Evolutionary conservation across 2,888 invertebrate genomes (phyloP), one percentile per base, ranked within the genome.

Genomic region (Lamproptera curius): DNA sequence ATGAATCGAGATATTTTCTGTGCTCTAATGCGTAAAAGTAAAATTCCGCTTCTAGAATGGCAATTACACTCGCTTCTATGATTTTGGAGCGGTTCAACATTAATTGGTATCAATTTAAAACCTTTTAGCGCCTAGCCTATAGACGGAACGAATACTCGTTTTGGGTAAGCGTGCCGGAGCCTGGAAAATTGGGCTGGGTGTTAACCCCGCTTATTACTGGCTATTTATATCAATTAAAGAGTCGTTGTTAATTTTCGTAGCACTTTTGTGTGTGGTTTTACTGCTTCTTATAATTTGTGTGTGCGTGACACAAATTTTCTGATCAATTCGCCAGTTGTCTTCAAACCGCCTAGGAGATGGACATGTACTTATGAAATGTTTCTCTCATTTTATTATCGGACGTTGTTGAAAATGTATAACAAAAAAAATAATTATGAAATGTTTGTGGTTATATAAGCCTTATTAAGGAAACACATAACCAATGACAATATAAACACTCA

Each of bases 171-270:
- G 40, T 41, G 40, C 34, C 35, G 16, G 16, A 43, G 39, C 33
- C 31, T 46, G 43, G 31, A 43, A 41, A 37, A 36, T 50, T 53
- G 17, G 53, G 51, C 53, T 57, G 46, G 52, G 45, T 51, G 39
- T 44, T 55, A 62, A 55, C 61, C 62, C 63, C 60, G 54, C 52
- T 55, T 54, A 59, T 62, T 61, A 60, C 52, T 54, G 56, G 67
- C 73, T 67, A 73, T 82, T 77, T 73, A 65, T 78, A 72, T 76
- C 80, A 84, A 86, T 86, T 83, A 79, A 82, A 78, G 70, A 63
- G 71, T 67, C 76, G 70, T 75, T 68, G 70, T 72, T 76, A 78
- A 80, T 79, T 77, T 78, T 76, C 66, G 74, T 71, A 63, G 58
- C 62, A 68, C 65, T 66, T 68, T 75, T 77, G 76, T 81, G 81